phyloP scores from a whole-genome alignment of 2,797 vertebrate species.

The Dendrocincla fuliginosa region DNA sequence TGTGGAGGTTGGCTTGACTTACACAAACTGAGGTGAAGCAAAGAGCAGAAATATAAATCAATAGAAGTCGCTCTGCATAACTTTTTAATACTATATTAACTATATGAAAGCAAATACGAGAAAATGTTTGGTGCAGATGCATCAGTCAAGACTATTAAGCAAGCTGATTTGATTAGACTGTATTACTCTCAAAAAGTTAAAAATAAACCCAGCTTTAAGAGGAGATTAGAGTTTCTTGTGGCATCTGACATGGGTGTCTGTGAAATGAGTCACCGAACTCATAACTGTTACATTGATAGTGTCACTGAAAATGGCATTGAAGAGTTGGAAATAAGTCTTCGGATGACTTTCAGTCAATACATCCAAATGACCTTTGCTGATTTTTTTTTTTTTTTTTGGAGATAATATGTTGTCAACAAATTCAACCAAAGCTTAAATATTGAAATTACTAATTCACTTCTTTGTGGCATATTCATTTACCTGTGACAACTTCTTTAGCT shows the following conservation, averaged over 20 bases:
- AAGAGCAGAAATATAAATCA: neutral
- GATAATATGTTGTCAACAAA: neutral
- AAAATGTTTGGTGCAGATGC: neutral
- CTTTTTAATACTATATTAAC: neutral
- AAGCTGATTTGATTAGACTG: neutral
- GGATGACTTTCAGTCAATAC: neutral
- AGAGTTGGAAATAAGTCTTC: neutral
- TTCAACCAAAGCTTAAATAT: neutral
- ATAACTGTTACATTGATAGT: neutral
- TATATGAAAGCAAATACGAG: neutral
- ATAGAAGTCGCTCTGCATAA: neutral
- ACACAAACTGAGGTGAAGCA: neutral
- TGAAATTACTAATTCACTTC: neutral
- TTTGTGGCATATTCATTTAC: neutral
- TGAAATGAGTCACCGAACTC: neutral
- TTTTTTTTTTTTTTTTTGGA: neutral
- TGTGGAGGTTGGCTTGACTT: neutral
- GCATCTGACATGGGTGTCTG: neutral
- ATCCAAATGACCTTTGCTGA: neutral
- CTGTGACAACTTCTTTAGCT: neutral
- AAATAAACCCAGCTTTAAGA: neutral
- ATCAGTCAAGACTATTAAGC: neutral
- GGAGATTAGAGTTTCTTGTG: neutral
- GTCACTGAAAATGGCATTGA: neutral
- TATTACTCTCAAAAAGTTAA: neutral